A percentile compares a stretch with the other conserved stretches of the same genome.
Conservation (phyloP, 30 jellyfish, hydroid and myxozoan genomes). For the Hydractinia symbiolongicarpus region DNA sequence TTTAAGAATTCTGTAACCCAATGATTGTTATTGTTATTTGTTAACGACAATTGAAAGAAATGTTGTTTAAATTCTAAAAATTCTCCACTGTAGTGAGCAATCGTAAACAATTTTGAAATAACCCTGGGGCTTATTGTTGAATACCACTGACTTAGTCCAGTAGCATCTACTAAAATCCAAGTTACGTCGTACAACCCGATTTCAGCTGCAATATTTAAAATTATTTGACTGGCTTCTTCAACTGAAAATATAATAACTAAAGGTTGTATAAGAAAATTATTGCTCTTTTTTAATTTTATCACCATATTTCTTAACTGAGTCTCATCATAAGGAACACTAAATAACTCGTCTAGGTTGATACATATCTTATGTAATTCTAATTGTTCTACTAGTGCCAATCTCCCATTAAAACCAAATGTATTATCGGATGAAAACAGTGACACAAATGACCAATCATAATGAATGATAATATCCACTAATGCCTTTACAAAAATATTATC, state of each 20-base stretch:
- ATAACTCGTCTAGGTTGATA: slow-evolving; percentile 10
- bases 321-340: slow-evolving; percentile 8
- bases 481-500: background rate
- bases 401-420: slow-evolving; percentile 12
- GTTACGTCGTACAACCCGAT: slow-evolving; percentile 8
- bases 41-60: background rate
- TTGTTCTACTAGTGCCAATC: background rate
- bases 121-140: background rate
- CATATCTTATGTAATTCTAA: slow-evolving; percentile 2
- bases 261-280: too few species aligned
- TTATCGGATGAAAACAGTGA: slow-evolving; percentile 18
- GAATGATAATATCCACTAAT: background rate
- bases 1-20: slow-evolving; percentile 6
- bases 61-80: background rate
- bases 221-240: background rate
- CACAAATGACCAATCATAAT: slow-evolving; percentile 14
- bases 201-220: background rate
- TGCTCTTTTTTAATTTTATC: background rate
- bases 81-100: background rate
- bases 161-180: slow-evolving; percentile 13
- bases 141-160: slow-evolving; percentile 16
- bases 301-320: background rate
- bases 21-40: background rate
- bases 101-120: background rate
- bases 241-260: slow-evolving; percentile 7